Percentiles rank a stretch among this genome's conserved stretches.
Evolutionary conservation across 1,140 invertebrate genomes (phyloP).

Genomic region (Cotesia typhae): DNA sequence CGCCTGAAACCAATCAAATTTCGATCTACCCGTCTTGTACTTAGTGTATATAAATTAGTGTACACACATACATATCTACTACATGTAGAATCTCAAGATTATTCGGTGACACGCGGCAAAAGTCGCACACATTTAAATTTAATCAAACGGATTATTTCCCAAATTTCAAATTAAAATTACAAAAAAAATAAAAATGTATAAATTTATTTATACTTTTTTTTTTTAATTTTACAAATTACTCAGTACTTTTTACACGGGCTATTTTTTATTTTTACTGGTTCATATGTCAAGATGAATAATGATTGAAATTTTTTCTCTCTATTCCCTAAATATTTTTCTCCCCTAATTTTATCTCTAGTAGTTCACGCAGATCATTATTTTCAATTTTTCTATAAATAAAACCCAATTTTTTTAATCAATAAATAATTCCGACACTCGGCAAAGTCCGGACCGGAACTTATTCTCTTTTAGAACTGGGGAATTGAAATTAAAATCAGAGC

Average conservation of each 20-base stretch:
- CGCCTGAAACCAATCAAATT: slow-evolving; percentile 59
- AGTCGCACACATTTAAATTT: slow-evolving; percentile 15
- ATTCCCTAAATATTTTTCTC: neutral
- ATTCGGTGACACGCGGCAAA: slow-evolving; percentile 26
- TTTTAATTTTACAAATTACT: slow-evolving; percentile 1
- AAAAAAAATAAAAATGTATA: neutral
- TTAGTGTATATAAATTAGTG: neutral
- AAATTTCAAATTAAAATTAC: too few species aligned
- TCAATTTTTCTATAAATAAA: slow-evolving; percentile 44
- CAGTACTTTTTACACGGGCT: neutral
- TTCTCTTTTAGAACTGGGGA: too few species aligned
- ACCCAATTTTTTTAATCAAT: too few species aligned
- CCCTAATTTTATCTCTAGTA: neutral
- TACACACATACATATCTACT: neutral
- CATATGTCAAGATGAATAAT: slow-evolving; percentile 25
- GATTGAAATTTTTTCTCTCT: slow-evolving; percentile 17
- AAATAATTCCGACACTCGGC: too few species aligned
- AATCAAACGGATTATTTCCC: slow-evolving; percentile 1
- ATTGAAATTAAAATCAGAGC: too few species aligned
- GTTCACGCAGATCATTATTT: slow-evolving; percentile 44
- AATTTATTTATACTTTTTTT: slow-evolving; percentile 8
- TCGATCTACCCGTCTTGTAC: slow-evolving; percentile 39
- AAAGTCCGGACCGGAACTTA: too few species aligned
- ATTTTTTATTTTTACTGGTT: slow-evolving; percentile 27
- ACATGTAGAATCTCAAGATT: slow-evolving; percentile 6